phyloP scores from a whole-genome alignment of 1,140 invertebrate genomes.

The Lucilia sericata region DNA sequence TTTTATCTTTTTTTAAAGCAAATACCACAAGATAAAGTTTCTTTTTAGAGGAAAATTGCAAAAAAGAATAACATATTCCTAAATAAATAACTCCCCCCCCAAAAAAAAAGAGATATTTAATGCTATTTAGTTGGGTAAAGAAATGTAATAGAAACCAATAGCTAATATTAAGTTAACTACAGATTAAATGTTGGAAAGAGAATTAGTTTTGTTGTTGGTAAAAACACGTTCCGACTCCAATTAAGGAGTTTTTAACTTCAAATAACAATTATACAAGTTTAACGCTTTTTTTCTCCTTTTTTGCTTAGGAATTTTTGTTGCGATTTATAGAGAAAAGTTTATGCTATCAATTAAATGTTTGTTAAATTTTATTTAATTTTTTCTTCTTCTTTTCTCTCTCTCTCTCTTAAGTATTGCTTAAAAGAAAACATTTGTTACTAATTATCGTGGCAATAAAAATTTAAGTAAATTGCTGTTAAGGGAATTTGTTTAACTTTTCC shows the following conservation, averaged over 20 bases:
- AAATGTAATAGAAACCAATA: slow-evolving; percentile 19
- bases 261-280: neutral
- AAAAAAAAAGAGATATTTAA: neutral
- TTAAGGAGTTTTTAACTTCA: slow-evolving; percentile 14
- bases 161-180: slow-evolving; percentile 12
- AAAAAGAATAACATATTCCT: neutral
- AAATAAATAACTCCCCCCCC: neutral
- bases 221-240: neutral
- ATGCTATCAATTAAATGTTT: slow-evolving; percentile 9
- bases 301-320: neutral
- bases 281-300: neutral
- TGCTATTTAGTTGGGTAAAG: neutral
- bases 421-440: slow-evolving; percentile 11
- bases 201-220: neutral
- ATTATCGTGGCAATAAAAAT: slow-evolving; percentile 20
- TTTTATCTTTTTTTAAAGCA: neutral
- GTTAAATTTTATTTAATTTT: neutral
- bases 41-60: neutral
- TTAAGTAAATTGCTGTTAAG: neutral
- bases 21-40: neutral
- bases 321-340: slow-evolving; percentile 14
- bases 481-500: neutral
- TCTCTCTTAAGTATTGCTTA: neutral
- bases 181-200: neutral
- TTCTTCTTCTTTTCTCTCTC: neutral